Base-by-base conservation (phyloP, 2,797 vertebrate genomes). In the Discoglossus pictus region DNA sequence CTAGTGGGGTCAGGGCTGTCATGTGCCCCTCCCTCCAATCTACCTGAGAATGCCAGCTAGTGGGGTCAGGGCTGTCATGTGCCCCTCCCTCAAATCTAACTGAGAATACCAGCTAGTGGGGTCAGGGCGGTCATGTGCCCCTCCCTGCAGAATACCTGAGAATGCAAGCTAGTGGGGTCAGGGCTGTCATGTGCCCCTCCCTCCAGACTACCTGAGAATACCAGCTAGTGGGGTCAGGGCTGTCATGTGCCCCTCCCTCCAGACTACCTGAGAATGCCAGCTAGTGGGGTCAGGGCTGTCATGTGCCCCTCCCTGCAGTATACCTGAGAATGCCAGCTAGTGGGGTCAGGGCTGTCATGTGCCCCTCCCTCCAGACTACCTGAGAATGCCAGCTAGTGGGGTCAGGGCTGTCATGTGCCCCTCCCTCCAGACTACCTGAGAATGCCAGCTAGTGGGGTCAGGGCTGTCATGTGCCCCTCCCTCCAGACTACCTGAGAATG, bases 141-240 rank as follows among this genome's bases (percentile, higher is more conserved):
- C 42, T 15, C 53, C 61, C 58, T 44, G 60, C 55, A 18, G 35
- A 67, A 62, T 68, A 75, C 64, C 75, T 80, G n/a, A n/a, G n/a
- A n/a, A n/a, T n/a, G n/a, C 34, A 15, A 34, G 18, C 53, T 47
- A 27, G 55, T 27, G 38, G 65, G 31, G 46, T 58, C 56, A 12
- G 25, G 51, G 21, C 42, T 8, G 58, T 61, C 42, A 24, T 54
- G 54, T 65, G 34, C 21, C 4, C 53, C 42, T 15, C 53, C 61
- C 58, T 44, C 61, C 55, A 18, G 35, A 67, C 63, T 68, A 75
- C 64, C 75, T 80, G n/a, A n/a, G n/a, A n/a, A n/a, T n/a, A n/a
- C 34, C 18, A 34, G 18, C 53, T 47, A 27, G 55, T 27, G 38
- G 65, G 31, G 46, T 58, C 56, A 12, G 25, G 51, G 21, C 42